Conservation (phyloP, 2,113 vertebrate genomes). For the Hippolais icterina region DNA sequence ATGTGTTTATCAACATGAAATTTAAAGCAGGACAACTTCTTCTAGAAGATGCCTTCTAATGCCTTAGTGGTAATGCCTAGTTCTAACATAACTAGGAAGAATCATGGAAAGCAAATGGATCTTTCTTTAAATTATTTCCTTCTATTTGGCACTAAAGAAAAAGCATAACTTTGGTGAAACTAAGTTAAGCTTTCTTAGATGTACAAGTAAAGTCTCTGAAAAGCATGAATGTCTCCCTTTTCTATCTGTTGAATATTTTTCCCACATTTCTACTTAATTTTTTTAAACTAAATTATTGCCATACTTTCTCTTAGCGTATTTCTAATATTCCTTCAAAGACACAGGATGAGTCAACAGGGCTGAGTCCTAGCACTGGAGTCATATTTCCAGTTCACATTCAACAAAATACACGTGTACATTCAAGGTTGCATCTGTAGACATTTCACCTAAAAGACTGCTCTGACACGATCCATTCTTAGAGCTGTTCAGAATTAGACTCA, state of each 20-base stretch:
- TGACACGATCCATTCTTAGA: neutral
- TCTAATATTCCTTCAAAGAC: neutral
- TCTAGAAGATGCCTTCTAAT: neutral
- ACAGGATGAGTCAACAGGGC: neutral
- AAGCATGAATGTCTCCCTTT: neutral
- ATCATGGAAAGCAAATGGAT: neutral
- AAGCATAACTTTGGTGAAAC: neutral
- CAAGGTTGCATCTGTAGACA: neutral
- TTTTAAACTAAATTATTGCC: neutral
- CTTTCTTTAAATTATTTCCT: neutral
- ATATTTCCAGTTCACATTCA: neutral
- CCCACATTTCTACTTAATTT: neutral
- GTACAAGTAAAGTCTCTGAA: neutral
- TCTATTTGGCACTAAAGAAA: neutral
- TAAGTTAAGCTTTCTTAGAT: neutral
- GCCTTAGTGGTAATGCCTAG: neutral
- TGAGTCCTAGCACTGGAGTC: neutral
- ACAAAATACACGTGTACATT: neutral
- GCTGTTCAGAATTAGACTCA: neutral
- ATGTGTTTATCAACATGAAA: neutral
- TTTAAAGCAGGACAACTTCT: neutral
- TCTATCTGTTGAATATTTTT: neutral
- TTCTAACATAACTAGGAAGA: neutral
- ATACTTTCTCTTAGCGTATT: neutral
- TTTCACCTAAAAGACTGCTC: neutral